Base-by-base conservation (phyloP, 1,140 invertebrate species). In the Octopus sinensis region DNA sequence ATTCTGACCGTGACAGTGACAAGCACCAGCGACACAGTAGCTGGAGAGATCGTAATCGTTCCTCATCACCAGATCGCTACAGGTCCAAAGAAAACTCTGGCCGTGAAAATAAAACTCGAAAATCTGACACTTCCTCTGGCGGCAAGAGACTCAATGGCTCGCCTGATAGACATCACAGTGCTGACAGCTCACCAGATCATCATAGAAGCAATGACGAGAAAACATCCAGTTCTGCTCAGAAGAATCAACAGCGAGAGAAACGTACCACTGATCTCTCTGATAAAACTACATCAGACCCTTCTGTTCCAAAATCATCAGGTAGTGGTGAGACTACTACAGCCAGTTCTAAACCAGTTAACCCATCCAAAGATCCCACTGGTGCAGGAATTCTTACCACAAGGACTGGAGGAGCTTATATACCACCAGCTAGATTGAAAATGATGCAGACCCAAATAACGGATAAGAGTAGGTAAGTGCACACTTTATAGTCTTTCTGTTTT, bases 361-460 rank as follows among this genome's bases (percentile, higher is more conserved):
- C n/a, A 53, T 10, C 10, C 17, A 53, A 52, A 73, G 78, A 81
- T 6, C 43, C 76, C 51, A 56, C 62, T 4, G 82, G 79, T 12
- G 82, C 81, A 4, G 83, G 82, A 43, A 77, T 83, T 76, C 78
- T 98, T 4, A 96, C 95, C 17, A 95, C 95, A 0, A 93, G 93
- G 88, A 98, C 97, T 54, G 97, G 97, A 75, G 97, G 98, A 80
- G 97, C 98, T 9, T 99, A 99, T 86, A 99, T 99, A 87, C 98
- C 98, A 4, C 98, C 98, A 4, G 98, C 98, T 0, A 97, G 96
- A 89, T 91, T 99, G 7, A 93, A 95, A 76, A 93, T 98, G 93
- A 96, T 99, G 96, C 96, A 99, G 92, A 95, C 95, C 0, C 94
- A 95, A 88, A 97, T 98, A 43, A 96, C 95, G 0, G 97, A 99